Evolutionary conservation across 2,888 invertebrate species (phyloP), one percentile per base, ranked within the genome.

Genomic region (Timandra comae): DNA sequence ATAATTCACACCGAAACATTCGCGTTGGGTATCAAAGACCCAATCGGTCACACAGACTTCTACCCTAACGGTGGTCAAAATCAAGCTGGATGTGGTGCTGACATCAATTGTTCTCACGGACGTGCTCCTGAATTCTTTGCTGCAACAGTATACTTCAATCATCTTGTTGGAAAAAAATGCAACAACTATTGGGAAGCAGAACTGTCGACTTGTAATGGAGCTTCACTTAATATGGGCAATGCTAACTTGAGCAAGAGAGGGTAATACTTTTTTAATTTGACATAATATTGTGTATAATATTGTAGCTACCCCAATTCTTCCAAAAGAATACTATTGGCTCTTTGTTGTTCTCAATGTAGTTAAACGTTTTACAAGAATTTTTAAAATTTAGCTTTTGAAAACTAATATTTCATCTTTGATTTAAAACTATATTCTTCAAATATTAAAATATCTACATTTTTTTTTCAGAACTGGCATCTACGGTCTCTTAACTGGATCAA

Each of bases 51-150:
- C 26, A 58, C 64, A 7, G 73, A 81, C 50, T 84, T 81, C 55
- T 85, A 80, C 47, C 77, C 78, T 3, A 82, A 82, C 41, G 80
- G 79, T 0, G 81, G 78, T 25, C 62, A 60, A 3, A 59, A 63
- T 2, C 80, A 81, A 43, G 80, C 81, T 1, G 79, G 81, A 1
- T 84, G 82, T 41, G 42, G 38, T 33, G 7, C 55, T 3, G 16
- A 16, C 24, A 69, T 60, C 40, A 58, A 58, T 1, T 82, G 82
- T 49, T 74, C 77, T 1, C 81, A 82, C 46, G 41, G 69, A 11
- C 67, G 79, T 2, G 61, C 72, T 0, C 50, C 49, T 7, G 52
- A 72, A 11, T 37, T 76, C 0, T 74, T 75, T 37, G 75, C 79
- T 0, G 56, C 80, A 4, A 66, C 54, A 32, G 53, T 80, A 7